Conservation (phyloP, 2,888 invertebrate species). For the Fragum whitleyi region DNA sequence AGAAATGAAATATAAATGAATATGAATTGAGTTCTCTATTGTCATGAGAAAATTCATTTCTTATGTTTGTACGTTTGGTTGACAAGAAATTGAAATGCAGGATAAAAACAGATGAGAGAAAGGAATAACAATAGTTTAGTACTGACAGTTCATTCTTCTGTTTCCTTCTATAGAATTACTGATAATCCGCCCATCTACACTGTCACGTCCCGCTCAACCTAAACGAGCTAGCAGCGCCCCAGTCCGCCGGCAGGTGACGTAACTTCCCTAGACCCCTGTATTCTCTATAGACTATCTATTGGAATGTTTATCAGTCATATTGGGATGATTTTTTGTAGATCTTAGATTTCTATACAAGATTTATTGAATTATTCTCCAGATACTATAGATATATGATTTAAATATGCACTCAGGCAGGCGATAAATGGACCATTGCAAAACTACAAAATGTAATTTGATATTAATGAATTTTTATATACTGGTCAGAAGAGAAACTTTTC, state of each 20-base stretch:
- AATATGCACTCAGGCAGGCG: too few relatives aligned
- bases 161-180: constrained; percentile 57
- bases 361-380: too few relatives aligned
- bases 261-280: constrained; percentile 26
- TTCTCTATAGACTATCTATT: constrained; percentile 20
- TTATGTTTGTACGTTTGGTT: too few relatives aligned
- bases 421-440: too few relatives aligned
- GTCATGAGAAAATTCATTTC: too few relatives aligned
- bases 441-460: too few relatives aligned
- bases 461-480: too few relatives aligned
- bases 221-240: constrained; percentile 65
- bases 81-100: too few relatives aligned
- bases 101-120: background rate
- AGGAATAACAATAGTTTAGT: background rate
- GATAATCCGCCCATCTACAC: constrained; percentile 58
- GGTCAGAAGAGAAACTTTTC: too few relatives aligned
- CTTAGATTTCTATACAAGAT: background rate
- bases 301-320: constrained; percentile 19
- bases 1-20: too few relatives aligned
- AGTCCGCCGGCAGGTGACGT: constrained; percentile 57
- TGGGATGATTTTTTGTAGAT: constrained; percentile 26
- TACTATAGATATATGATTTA: too few relatives aligned
- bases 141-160: constrained; percentile 13
- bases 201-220: constrained; percentile 48
- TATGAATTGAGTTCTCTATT: too few relatives aligned